These are phyloP conservation scores for Hylaeus volcanicus DNA, from an alignment of 1,140 invertebrate species.

Conservation along the genomic window DNA sequence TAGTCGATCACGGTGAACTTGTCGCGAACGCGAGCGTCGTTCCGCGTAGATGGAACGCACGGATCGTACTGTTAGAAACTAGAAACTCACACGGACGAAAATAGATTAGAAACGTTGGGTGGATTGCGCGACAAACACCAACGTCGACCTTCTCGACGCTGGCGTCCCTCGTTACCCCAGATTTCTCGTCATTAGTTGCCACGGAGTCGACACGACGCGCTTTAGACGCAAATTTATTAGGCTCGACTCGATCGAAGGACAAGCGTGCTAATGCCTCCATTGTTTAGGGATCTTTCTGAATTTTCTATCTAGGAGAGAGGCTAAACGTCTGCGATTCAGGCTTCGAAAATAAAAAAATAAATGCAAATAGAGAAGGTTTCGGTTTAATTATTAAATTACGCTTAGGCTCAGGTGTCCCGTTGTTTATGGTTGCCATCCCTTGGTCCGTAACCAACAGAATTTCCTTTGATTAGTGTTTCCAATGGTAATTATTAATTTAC, in stretches of 20 bases:
- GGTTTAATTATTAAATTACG: no score
- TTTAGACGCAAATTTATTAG: conserved; percentile 4
- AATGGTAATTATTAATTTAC: no score
- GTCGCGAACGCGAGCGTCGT: conserved; percentile 15
- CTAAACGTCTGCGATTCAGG: no score
- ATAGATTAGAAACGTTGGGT: conserved; percentile 53
- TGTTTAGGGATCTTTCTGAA: no score
- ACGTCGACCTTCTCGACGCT: conserved; percentile 44
- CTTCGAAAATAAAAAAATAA: no score
- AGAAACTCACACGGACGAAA: conserved; percentile 45
- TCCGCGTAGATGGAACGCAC: conserved; percentile 35
- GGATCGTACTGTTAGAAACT: conserved; percentile 46
- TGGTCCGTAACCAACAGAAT: no score
- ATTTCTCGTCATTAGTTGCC: conserved; percentile 18
- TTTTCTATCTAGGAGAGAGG: no score
- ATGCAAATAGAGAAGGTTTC: no score
- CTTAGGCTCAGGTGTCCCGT: no score
- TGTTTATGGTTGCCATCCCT: no score
- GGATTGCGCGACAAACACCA: conserved; percentile 29
- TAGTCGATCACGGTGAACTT: neutral
- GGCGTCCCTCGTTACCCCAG: conserved; percentile 22
- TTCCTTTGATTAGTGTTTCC: no score
- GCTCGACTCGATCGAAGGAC: conserved; percentile 5
- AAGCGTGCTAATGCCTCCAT: neutral
- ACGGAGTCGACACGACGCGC: neutral